Base-by-base conservation (phyloP, 2,113 vertebrate genomes). In the Paracanthobrama guichenoti region DNA sequence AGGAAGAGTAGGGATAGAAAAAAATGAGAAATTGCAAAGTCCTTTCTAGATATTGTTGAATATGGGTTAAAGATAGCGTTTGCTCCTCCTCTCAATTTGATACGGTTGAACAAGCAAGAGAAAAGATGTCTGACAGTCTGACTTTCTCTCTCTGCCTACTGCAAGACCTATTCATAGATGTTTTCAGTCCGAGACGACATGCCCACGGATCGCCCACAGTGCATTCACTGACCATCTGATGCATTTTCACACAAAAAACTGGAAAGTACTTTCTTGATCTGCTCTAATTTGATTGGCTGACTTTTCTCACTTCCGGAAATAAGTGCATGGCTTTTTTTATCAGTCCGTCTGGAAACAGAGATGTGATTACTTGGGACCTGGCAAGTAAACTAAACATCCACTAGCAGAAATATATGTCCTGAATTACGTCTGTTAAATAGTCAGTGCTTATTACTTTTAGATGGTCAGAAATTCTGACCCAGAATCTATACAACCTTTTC, bases 151-250 rank as follows among this genome's bases (percentile, higher is more conserved):
- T 76, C 74, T 57, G 48, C 48, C 46, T 53, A 53, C 73, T 76
- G 24, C 50, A 55, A 31, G 48, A 53, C 24, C 46, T 75, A 76
- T 76, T 76, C 74, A 76, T 76, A 76, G 74, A 57, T 76, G 11
- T 35, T 69, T 39, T 22, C 18, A 39, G 9, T 69, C 66, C 20
- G 35, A 69, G 18, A 69, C 35, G 31, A 35, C 66, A 42, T 42
- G 66, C 66, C 67, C 67, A 71, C 67, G 35, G 67, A 71, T 39
- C 18, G 35, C 67, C 67, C 35, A 71, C 67, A 42, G 67, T 42
- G 67, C 20, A 20, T 71, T 71, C 67, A 42, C 67, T 71, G 67
- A n/a, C 67, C 67, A 71, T 71, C 67, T 71, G 66, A 69, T 69
- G 66, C 66, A 12, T 69, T 42, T 69, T 42, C 66, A 22, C 62